Conservation (phyloP, 2,888 invertebrate species). For the Rhamnusium bicolor region DNA sequence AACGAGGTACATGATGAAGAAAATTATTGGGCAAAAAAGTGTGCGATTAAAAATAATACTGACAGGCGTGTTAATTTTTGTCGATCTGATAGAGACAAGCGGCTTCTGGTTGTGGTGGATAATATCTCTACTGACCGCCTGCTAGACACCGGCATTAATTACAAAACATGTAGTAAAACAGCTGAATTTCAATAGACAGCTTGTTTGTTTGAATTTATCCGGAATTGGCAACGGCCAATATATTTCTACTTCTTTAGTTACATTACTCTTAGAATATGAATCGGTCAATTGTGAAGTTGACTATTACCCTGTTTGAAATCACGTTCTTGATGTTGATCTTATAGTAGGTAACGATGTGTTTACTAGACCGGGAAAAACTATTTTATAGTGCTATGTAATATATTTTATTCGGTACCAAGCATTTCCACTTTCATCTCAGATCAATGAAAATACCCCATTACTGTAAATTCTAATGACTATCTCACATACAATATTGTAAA, state of each 20-base stretch:
- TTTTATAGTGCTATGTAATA: too few species aligned
- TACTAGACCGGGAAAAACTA: background rate
- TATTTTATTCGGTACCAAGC: too few species aligned
- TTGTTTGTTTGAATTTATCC: slow-evolving; percentile 6
- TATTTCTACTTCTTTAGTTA: background rate
- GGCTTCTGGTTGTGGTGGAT: background rate
- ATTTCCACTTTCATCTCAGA: too few species aligned
- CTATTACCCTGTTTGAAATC: background rate
- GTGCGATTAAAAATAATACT: too few species aligned
- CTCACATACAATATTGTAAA: too few species aligned
- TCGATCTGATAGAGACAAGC: too few species aligned
- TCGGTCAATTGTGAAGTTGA: background rate
- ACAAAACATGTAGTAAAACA: background rate
- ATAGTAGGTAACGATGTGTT: slow-evolving; percentile 1
- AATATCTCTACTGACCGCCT: background rate
- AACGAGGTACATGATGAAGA: background rate
- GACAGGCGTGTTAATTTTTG: too few species aligned
- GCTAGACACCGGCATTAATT: background rate
- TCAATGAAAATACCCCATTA: too few species aligned
- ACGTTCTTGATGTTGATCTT: background rate
- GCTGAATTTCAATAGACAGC: background rate
- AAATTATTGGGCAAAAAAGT: background rate
- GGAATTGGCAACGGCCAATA: background rate
- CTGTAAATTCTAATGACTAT: too few species aligned
- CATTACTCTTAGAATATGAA: background rate